Base-by-base conservation (phyloP, 35 echinoderm and acorn worm genomes). In the Nesometra sesokonis region DNA sequence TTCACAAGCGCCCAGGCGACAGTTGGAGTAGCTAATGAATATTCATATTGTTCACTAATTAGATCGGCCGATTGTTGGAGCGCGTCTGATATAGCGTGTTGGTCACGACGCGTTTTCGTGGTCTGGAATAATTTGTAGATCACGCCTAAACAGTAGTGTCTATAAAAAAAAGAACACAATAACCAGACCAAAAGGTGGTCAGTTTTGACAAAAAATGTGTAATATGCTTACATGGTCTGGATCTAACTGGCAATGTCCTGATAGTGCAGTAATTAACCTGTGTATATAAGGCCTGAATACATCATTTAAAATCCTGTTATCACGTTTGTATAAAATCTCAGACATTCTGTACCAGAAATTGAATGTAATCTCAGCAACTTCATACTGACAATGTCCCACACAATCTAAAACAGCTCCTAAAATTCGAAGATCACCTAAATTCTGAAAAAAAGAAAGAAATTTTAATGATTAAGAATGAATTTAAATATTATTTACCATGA, bases 261-360 rank as follows among this genome's bases (percentile, higher is more conserved):
- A 84, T 35, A 99, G 36, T 0, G 92, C 76, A 34, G 91, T 90
- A 17, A 99, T 88, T 23, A 99, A 82, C 77, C 96, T 94, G 77
- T 94, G 88, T 8, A 94, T 86, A 57, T 94, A 92, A 8, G 96
- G 93, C 87, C 96, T 87, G 88, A 87, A 99, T 35, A 94, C 33
- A 30, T 99, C 96, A 27, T 91, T 93, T 31, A 94, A 47, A 30
- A 82, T 80, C 35, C 84, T 57, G 77, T 87, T 88, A 39, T 94
- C 82, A 11, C 90, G 77, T 77, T 94, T 94, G 79, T 99, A 99
- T 34, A 99, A 38, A 0, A 92, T 88, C 47, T 99, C 96, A 29
- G 96, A 99, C 13, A 99, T 82, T 5, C 96, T 80, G 76, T 99
- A 99, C 85, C 90, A 99, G 86, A 99, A 99, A 57, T 99, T 99